These are phyloP conservation scores for Eilema sororculum DNA, from an alignment of 2,888 invertebrate genomes.

Conservation along the genomic window DNA sequence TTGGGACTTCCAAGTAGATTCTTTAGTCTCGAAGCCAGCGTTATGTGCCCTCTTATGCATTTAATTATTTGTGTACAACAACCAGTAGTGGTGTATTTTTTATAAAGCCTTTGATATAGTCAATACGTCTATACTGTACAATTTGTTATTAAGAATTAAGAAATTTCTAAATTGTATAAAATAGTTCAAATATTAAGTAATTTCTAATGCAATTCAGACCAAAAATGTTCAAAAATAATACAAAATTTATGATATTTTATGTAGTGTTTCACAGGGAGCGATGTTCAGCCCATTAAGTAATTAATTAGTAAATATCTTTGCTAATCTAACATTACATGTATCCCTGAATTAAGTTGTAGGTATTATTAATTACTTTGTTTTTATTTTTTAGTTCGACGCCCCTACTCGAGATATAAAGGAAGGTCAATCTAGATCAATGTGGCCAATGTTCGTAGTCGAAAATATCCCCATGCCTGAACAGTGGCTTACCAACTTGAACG, in stretches of 20 bases:
- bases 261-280: not conserved
- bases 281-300: not conserved
- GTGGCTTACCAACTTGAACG: constrained; percentile 57
- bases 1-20: too few relatives aligned
- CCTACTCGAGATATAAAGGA: constrained; percentile 56
- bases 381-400: constrained; percentile 52
- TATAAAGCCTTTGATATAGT: not conserved
- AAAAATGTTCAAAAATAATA: not conserved
- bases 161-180: not conserved
- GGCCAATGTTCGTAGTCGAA: constrained; percentile 58
- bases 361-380: not conserved
- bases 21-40: too few relatives aligned
- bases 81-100: too few relatives aligned
- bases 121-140: not conserved
- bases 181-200: too few relatives aligned
- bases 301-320: too few relatives aligned
- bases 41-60: too few relatives aligned
- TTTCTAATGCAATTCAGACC: not conserved
- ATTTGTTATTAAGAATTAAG: too few relatives aligned
- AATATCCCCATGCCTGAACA: constrained; percentile 59
- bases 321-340: not conserved
- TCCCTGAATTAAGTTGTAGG: not conserved
- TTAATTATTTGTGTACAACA: too few relatives aligned
- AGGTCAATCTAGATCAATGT: constrained; percentile 43
- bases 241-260: too few relatives aligned